Evolutionary conservation across 2,888 invertebrate genomes (phyloP), one percentile per base, ranked within the genome.

Genomic region (Mesochorus sp.): DNA sequence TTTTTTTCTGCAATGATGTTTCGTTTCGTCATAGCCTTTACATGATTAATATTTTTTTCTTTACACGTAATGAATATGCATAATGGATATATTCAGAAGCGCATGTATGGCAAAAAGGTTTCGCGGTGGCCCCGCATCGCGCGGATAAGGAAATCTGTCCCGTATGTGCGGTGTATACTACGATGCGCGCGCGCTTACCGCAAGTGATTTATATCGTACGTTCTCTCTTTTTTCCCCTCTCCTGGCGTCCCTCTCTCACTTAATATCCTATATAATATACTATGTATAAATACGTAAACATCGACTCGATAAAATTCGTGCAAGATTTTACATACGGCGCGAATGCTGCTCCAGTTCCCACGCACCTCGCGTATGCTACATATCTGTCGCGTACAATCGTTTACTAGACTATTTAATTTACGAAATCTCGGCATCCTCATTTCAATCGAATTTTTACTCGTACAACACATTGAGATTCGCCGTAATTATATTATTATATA

Each of bases 301-400:
- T 66, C 59, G 37, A 71, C 12, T 12, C 31, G 12, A n/a, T n/a
- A n/a, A 24, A 44, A 64, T 64, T 1, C 34, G 24, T 34, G 64
- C 51, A 49, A 31, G 4, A 31, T 37, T 37, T 37, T 37, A n/a
- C 2, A 37, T 37, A n/a, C 8, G 31, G 4, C 37, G 8, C 12
- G 8, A 2, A 6, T 6, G 8, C 37, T 87, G 89, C 85, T 88
- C 89, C 85, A 88, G 85, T 89, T 89, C 89, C 89, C 89, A 89
- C 88, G 89, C 86, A 81, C 68, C 83, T 80, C 59, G 79, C 28
- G 51, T 49, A 70, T 14, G 57, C 51, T 14, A 14, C 5, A 34
- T 51, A 51, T 47, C 42, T 53, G 42, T 17, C 8, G 19, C n/a
- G 39, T 47, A 39, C n/a, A 49, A 31, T 39, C 31, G 19, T 4